A percentile compares a stretch with the other conserved stretches of the same genome.
These are phyloP conservation scores for Cavia aperea DNA, from an alignment of 2,113 vertebrate genomes.

Conservation along the genomic window DNA sequence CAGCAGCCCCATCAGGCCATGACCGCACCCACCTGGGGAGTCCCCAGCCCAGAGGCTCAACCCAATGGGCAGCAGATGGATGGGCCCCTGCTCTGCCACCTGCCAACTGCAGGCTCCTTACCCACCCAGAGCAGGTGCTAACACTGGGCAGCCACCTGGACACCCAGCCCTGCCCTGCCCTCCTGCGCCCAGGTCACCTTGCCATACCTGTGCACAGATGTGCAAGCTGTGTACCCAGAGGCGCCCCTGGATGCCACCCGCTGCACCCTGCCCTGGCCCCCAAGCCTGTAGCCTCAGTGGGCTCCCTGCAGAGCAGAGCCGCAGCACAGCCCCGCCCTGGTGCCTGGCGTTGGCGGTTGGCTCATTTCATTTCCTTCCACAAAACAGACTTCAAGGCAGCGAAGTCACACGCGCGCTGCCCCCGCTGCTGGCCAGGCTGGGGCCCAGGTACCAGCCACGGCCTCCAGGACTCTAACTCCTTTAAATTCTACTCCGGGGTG, in stretches of 20 bases:
- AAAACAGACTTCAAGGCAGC: fast-evolving
- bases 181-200: background rate
- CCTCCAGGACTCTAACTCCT: no score
- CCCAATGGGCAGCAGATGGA: background rate
- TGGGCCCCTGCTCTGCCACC: background rate
- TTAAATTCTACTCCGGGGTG: background rate
- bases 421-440: background rate
- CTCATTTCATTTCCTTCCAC: slow-evolving; percentile 36
- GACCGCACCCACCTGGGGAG: background rate
- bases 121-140: fast-evolving
- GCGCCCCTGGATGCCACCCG: background rate
- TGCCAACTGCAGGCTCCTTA: fast-evolving
- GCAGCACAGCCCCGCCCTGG: background rate
- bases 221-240: no score
- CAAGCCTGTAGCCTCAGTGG: no score
- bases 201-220: background rate
- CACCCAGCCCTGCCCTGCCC: fast-evolving
- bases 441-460: fast-evolving
- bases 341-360: background rate
- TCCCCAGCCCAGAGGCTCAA: background rate
- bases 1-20: background rate
- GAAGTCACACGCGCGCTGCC: background rate
- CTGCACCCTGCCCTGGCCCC: background rate
- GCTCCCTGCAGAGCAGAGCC: background rate
- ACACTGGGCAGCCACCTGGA: fast-evolving